phyloP scores from a whole-genome alignment of 2,797 vertebrate species.

The Neosilurus hyrtlii region DNA sequence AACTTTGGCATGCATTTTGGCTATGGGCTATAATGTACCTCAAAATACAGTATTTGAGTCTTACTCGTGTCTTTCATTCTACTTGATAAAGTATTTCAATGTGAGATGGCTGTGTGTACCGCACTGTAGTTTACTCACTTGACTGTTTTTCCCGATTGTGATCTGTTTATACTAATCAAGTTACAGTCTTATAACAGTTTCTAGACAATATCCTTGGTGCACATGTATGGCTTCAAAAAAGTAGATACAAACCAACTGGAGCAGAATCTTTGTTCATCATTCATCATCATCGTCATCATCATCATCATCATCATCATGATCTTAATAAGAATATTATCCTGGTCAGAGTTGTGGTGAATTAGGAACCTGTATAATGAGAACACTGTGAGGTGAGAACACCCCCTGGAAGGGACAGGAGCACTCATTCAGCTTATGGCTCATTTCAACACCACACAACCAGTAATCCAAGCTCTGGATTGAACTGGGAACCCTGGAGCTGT shows the following conservation, averaged over 20 bases:
- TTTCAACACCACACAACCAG: neutral
- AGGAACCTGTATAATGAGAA: neutral
- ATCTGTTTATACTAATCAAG: conserved; percentile 16
- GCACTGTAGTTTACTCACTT: neutral
- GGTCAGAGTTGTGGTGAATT: neutral
- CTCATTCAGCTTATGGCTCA: neutral
- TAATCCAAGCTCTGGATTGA: neutral
- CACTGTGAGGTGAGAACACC: neutral
- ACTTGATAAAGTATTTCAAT: neutral
- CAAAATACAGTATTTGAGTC: neutral
- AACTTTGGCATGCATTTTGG: neutral
- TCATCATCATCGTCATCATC: neutral
- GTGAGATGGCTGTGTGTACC: no score
- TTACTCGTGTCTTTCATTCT: neutral
- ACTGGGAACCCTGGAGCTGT: neutral
- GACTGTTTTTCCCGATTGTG: neutral
- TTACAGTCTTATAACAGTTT: neutral
- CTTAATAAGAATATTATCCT: neutral
- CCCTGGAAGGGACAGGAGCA: neutral
- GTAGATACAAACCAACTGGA: neutral
- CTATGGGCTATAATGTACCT: neutral
- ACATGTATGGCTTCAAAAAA: neutral
- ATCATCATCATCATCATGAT: neutral
- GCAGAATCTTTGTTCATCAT: neutral
- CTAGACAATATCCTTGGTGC: neutral